Evolutionary conservation across 2,888 invertebrate genomes (phyloP).

Genomic region (Spicauda simplicius): DNA sequence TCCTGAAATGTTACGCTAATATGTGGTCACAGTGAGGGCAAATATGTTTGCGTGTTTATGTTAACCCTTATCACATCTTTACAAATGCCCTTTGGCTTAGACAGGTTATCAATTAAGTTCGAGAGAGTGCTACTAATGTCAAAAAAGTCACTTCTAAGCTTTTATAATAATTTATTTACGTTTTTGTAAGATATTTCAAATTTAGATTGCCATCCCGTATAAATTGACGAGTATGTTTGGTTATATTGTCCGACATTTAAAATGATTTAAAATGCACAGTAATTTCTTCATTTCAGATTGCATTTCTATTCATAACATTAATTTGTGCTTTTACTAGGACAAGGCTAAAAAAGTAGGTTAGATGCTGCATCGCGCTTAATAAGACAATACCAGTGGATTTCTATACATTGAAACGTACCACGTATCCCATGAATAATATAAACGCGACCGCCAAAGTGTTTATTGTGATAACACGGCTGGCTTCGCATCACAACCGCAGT

Average conservation of each 20-base stretch:
- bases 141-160: not conserved
- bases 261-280: no score
- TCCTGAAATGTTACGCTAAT: not conserved
- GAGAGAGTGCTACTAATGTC: constrained; percentile 9
- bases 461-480: constrained; percentile 75
- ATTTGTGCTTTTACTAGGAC: not conserved
- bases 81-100: constrained; percentile 35
- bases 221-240: no score
- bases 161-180: not conserved
- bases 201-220: no score
- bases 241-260: no score
- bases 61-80: constrained; percentile 62
- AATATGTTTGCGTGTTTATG: constrained; percentile 64
- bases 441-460: constrained; percentile 71
- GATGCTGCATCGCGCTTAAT: not conserved
- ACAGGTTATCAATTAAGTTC: constrained; percentile 36
- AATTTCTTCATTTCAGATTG: no score
- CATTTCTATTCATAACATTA: no score
- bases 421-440: constrained; percentile 72
- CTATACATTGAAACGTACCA: constrained; percentile 22
- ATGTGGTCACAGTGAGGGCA: constrained; percentile 12
- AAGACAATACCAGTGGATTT: constrained; percentile 1
- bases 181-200: not conserved
- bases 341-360: not conserved
- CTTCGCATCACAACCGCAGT: constrained; percentile 66